Evolutionary conservation across 2,797 vertebrate species (phyloP).

Genomic region (Pygocentrus nattereri): DNA sequence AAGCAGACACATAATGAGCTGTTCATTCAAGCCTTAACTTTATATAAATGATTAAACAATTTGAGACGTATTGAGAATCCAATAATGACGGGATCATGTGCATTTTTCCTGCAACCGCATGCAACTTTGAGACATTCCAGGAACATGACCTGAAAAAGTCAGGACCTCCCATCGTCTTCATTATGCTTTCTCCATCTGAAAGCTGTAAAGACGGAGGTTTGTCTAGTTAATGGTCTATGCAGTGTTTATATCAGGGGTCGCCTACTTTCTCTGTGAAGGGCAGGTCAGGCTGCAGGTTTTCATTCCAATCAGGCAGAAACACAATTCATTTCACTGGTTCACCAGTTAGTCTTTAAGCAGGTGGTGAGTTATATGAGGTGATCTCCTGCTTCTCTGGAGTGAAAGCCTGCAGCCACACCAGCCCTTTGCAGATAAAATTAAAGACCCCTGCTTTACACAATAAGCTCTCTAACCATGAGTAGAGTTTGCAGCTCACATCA

Average conservation of each 20-base stretch:
- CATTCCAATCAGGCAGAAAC: too few relatives aligned
- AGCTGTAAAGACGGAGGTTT: neutral
- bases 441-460: neutral
- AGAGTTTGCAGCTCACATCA: neutral
- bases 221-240: neutral
- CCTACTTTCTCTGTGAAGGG: too few relatives aligned
- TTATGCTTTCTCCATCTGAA: neutral
- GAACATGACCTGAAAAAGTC: neutral
- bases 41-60: constrained; percentile 78
- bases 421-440: too few relatives aligned
- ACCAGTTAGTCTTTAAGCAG: too few relatives aligned
- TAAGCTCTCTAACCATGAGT: neutral
- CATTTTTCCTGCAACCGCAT: constrained; percentile 66
- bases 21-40: constrained; percentile 41
- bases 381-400: too few relatives aligned
- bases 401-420: too few relatives aligned
- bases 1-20: constrained; percentile 1
- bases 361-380: too few relatives aligned
- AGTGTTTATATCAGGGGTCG: neutral
- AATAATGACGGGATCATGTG: constrained; percentile 70
- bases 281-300: too few relatives aligned
- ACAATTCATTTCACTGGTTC: too few relatives aligned
- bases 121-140: constrained; percentile 37
- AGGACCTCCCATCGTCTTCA: neutral
- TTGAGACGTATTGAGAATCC: constrained; percentile 68